phyloP scores from a whole-genome alignment of 2,797 vertebrate species.

The Pangasius sanitwongsei region DNA sequence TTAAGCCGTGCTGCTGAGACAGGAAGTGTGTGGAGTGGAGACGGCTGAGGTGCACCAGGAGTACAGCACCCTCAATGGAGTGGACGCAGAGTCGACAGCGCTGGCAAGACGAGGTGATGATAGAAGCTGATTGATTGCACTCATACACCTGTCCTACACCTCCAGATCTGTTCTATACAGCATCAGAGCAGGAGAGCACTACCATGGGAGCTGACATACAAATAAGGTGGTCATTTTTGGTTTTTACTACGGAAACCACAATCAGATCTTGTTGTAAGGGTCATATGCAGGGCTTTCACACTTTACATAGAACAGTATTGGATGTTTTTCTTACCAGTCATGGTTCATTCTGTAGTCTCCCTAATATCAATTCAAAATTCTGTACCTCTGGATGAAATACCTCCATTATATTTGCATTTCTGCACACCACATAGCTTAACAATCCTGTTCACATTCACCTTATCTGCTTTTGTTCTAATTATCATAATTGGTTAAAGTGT shows the following conservation, averaged over 20 bases:
- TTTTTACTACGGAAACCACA: not conserved
- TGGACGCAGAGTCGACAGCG: slow-evolving; percentile 5
- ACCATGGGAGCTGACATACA: slow-evolving; percentile 3
- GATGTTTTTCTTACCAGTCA: not conserved
- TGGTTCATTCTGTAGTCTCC: not conserved
- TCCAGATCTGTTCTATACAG: slow-evolving; percentile 20
- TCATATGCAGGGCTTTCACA: not conserved
- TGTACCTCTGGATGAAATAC: slow-evolving; percentile 12
- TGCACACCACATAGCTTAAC: not conserved
- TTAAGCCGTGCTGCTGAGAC: slow-evolving; percentile 32
- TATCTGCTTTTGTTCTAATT: slow-evolving; percentile 14
- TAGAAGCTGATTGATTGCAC: slow-evolving; percentile 64
- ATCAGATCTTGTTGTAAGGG: not conserved
- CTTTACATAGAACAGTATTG: not conserved
- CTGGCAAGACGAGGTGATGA: slow-evolving; percentile 54
- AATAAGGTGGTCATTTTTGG: slow-evolving; percentile 1
- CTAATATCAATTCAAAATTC: not conserved
- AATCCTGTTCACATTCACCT: not conserved
- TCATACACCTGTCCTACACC: slow-evolving; percentile 53
- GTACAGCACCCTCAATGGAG: slow-evolving; percentile 24
- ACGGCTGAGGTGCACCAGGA: slow-evolving; percentile 48
- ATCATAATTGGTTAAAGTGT: slow-evolving; percentile 13
- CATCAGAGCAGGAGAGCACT: slow-evolving; percentile 6
- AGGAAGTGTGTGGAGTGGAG: slow-evolving; percentile 41
- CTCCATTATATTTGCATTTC: not conserved